A percentile compares a stretch with the other conserved stretches of the same genome.
These are phyloP conservation scores for Anastrepha ludens DNA, from an alignment of 1,140 invertebrate genomes.

Conservation along the genomic window DNA sequence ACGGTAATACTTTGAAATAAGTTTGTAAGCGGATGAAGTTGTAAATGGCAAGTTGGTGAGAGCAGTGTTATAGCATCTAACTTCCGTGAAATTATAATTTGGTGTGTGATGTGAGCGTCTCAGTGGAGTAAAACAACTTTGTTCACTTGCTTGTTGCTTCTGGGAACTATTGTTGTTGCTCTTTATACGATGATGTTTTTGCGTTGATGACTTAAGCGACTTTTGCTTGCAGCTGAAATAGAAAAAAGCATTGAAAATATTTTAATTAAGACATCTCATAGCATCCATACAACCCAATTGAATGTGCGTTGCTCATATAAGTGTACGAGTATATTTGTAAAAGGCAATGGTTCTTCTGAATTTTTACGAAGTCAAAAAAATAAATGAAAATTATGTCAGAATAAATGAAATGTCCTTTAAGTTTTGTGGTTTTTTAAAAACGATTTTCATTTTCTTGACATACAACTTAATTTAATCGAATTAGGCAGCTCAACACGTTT, in stretches of 20 bases:
- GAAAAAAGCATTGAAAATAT: background rate
- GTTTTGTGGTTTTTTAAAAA: no score
- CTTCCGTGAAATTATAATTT: conserved; percentile 74
- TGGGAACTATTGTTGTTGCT: background rate
- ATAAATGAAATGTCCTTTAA: no score
- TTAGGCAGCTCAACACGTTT: no score
- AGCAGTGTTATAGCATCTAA: conserved; percentile 71
- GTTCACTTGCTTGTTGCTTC: background rate
- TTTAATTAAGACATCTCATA: background rate
- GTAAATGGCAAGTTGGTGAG: conserved; percentile 52
- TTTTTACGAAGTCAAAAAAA: no score
- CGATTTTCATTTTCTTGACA: no score
- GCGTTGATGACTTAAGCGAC: background rate
- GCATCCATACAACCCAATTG: no score
- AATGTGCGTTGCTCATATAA: no score
- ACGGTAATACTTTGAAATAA: conserved; percentile 37
- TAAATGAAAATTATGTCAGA: no score
- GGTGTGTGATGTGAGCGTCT: conserved; percentile 72
- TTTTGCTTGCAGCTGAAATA: background rate
- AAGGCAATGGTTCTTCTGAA: no score
- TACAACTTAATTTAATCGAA: no score
- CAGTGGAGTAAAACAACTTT: conserved; percentile 63
- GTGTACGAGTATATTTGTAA: no score
- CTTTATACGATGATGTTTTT: background rate
- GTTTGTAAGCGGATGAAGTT: conserved; percentile 48